phyloP scores from a whole-genome alignment of 2,113 vertebrate genomes.

The Brachyhypopomus occidentalis region DNA sequence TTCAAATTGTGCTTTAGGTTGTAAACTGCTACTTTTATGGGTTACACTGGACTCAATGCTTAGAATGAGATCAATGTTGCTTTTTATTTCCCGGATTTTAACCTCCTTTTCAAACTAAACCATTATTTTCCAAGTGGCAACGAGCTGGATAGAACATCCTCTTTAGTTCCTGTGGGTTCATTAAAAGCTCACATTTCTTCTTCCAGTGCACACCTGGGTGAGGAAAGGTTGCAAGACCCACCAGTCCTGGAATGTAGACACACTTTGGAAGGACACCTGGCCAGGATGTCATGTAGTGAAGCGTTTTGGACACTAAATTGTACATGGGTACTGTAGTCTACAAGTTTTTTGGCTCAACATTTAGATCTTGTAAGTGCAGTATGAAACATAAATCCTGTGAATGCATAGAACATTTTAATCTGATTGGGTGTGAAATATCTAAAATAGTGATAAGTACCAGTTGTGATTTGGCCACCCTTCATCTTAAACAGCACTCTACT shows the following conservation, averaged over 20 bases:
- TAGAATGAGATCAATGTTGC: background rate
- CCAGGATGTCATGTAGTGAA: background rate
- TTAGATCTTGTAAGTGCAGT: no score
- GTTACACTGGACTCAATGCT: background rate
- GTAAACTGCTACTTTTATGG: background rate
- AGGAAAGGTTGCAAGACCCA: background rate
- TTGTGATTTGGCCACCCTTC: background rate
- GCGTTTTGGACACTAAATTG: background rate
- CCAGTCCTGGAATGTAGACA: background rate
- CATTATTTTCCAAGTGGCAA: background rate
- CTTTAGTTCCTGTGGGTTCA: conserved; percentile 12
- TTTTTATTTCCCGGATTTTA: background rate
- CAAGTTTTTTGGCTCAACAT: no score
- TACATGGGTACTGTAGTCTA: background rate
- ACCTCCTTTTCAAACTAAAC: background rate
- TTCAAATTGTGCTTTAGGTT: no score
- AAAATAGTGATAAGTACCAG: no score
- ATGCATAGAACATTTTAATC: no score
- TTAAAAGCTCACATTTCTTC: conserved; percentile 29
- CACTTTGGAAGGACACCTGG: background rate
- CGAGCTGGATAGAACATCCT: background rate
- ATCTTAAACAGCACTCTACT: background rate
- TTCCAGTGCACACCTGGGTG: background rate
- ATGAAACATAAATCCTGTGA: no score
- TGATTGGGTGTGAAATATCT: no score